Evolutionary conservation across 2,113 vertebrate genomes (phyloP).

Genomic region (Podiceps cristatus): DNA sequence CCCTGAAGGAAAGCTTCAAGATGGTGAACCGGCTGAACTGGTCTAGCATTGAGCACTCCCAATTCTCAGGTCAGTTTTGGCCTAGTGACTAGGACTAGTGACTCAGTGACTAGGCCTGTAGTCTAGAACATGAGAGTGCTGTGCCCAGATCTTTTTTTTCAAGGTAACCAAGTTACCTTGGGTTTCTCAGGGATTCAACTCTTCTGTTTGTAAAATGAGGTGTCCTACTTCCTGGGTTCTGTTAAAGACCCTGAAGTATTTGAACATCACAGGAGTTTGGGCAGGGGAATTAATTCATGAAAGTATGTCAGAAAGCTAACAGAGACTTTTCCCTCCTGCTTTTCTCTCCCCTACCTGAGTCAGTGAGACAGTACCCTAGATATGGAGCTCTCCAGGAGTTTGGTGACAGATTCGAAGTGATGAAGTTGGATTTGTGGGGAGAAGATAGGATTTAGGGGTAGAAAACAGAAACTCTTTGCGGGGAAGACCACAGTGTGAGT

Average conservation of each 20-base stretch:
- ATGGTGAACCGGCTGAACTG: conserved; percentile 94
- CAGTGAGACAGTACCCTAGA: neutral
- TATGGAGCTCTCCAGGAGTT: neutral
- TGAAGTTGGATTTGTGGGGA: neutral
- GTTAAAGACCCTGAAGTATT: neutral
- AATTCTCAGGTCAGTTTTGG: conserved; percentile 88
- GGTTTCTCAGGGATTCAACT: neutral
- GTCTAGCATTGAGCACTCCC: conserved; percentile 94
- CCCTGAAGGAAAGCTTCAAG: conserved; percentile 95
- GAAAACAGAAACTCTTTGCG: neutral
- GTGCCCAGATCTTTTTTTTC: neutral
- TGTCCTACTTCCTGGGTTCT: neutral
- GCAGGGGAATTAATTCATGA: neutral
- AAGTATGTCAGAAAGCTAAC: neutral
- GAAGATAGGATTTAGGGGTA: neutral
- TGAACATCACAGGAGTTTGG: neutral
- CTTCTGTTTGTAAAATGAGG: neutral
- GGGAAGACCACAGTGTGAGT: neutral
- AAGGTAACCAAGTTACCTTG: rapidly evolving
- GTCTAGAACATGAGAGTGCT: neutral
- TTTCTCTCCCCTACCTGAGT: neutral
- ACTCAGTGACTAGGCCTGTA: neutral
- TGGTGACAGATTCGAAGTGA: neutral
- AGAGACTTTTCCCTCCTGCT: neutral
- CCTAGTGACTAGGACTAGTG: neutral